phyloP scores from a whole-genome alignment of 2,113 vertebrate species.

The Dicerorhinus sumatrensis region DNA sequence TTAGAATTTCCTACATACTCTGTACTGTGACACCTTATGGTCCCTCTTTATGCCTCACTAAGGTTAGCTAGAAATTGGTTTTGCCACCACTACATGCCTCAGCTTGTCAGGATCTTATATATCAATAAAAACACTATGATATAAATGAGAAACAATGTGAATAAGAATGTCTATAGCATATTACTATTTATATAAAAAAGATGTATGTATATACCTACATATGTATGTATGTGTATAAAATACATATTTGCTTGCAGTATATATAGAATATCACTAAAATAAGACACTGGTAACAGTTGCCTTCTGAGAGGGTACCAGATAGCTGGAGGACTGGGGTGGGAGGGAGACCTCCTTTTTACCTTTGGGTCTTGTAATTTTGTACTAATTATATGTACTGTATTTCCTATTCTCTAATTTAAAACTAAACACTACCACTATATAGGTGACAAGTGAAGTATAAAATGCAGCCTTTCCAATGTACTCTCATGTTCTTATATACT shows the following conservation, averaged over 20 bases:
- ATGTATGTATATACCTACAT: neutral
- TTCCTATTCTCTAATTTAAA: slow-evolving; percentile 24
- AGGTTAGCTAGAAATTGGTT: neutral
- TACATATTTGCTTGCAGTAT: neutral
- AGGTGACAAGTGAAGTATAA: neutral
- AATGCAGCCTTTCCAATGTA: neutral
- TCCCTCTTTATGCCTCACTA: neutral
- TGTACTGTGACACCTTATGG: neutral
- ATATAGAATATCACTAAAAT: neutral
- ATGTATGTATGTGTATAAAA: neutral
- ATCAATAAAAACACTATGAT: neutral
- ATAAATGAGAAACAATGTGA: slow-evolving; percentile 10
- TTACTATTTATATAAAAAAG: neutral
- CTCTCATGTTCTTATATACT: neutral
- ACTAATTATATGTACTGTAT: neutral
- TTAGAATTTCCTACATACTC: neutral
- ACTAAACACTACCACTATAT: neutral
- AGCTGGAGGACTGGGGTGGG: neutral
- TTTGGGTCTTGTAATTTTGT: slow-evolving; percentile 1
- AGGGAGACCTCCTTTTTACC: neutral
- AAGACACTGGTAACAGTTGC: neutral
- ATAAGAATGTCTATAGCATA: neutral
- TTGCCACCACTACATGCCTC: neutral
- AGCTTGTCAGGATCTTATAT: neutral
- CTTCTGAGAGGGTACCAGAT: neutral